Percentiles rank a stretch among this genome's conserved stretches.
These are phyloP conservation scores for Toxotes lorentzi DNA, from an alignment of 2,797 vertebrate species.

Conservation along the genomic window DNA sequence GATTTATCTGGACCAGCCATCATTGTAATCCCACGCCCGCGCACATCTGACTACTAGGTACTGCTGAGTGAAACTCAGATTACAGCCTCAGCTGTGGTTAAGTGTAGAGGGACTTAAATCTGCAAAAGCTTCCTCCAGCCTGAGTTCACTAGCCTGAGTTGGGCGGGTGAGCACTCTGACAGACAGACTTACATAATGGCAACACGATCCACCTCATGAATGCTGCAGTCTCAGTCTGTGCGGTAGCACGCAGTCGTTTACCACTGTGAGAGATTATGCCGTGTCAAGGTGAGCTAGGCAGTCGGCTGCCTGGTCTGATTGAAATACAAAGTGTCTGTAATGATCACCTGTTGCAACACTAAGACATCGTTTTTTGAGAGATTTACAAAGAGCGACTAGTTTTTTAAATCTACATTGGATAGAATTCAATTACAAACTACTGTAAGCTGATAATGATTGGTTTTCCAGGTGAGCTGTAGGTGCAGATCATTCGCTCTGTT, in stretches of 20 bases:
- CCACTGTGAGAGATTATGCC: constrained; percentile 13
- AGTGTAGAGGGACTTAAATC: constrained; percentile 72
- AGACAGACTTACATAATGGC: constrained; percentile 38
- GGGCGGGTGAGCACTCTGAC: constrained; percentile 15
- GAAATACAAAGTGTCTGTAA: constrained; percentile 32
- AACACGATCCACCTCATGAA: constrained; percentile 36
- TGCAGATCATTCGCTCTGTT: constrained; percentile 9
- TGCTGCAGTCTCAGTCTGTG: constrained; percentile 27
- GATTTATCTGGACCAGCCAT: constrained; percentile 68
- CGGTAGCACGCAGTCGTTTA: neutral
- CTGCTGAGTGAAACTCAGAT: constrained; percentile 76
- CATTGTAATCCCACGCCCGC: constrained; percentile 71
- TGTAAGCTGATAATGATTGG: neutral
- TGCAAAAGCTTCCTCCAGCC: constrained; percentile 63
- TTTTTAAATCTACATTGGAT: neutral
- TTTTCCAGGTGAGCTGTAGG: constrained; percentile 1
- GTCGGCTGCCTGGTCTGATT: constrained; percentile 26
- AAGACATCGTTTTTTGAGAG: neutral
- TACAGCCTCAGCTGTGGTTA: constrained; percentile 59
- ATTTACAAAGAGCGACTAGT: neutral
- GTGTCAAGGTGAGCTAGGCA: constrained; percentile 14
- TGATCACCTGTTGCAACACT: neutral
- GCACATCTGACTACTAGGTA: constrained; percentile 64
- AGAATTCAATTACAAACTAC: neutral
- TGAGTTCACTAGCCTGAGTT: constrained; percentile 37